phyloP scores from a whole-genome alignment of 2,888 invertebrate species.

The Timandra comae region DNA sequence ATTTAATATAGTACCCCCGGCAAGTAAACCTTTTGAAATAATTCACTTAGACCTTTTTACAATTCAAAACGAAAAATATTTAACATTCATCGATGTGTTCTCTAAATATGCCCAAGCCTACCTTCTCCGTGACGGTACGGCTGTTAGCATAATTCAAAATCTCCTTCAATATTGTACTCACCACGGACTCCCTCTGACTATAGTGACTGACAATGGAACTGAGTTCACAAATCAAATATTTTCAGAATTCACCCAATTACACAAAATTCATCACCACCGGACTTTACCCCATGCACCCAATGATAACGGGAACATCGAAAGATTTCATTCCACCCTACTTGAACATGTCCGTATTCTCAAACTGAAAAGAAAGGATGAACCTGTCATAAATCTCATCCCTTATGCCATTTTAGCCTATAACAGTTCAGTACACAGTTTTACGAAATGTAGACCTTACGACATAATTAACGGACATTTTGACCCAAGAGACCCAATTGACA shows the following conservation, averaged over 20 bases:
- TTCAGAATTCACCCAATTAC: slow-evolving; percentile 12
- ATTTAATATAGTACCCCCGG: slow-evolving; percentile 3
- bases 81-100: slow-evolving; percentile 17
- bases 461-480: slow-evolving; percentile 23
- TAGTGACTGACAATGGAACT: slow-evolving; percentile 22
- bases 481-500: slow-evolving; percentile 16
- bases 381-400: slow-evolving; percentile 4
- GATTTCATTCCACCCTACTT: slow-evolving; percentile 8
- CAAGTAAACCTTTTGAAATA: slow-evolving; percentile 18
- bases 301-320: slow-evolving; percentile 13
- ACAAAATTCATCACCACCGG: slow-evolving; percentile 16
- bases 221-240: too few relatives aligned
- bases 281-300: slow-evolving; percentile 13
- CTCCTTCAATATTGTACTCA: slow-evolving; percentile 15
- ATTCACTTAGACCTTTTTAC: slow-evolving; percentile 19
- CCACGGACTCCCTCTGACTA: slow-evolving; percentile 17
- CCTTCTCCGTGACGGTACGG: slow-evolving; percentile 14
- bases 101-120: too few relatives aligned
- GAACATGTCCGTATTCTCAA: slow-evolving; percentile 4
- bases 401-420: slow-evolving; percentile 4
- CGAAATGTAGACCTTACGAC: slow-evolving; percentile 22
- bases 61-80: slow-evolving; percentile 13
- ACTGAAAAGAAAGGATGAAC: slow-evolving; percentile 4
- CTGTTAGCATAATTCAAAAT: slow-evolving; percentile 15
- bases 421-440: too few relatives aligned